Evolutionary conservation across 2,888 invertebrate species (phyloP).

Genomic region (Clusia tigrina): DNA sequence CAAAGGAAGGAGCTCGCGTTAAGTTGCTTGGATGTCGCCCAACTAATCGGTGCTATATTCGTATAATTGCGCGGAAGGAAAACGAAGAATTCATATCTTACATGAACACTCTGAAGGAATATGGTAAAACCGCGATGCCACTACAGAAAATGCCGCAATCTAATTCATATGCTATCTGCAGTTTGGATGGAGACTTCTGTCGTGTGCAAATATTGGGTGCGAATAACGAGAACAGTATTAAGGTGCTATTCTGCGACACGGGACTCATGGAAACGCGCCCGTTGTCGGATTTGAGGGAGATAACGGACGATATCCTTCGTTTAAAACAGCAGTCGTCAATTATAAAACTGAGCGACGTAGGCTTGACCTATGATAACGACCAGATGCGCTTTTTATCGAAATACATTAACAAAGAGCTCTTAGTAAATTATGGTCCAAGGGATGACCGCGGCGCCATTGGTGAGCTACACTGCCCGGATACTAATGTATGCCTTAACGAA

Average conservation of each 20-base stretch:
- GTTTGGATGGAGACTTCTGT: conserved; percentile 30
- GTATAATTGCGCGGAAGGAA: conserved; percentile 25
- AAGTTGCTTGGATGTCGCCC: conserved; percentile 30
- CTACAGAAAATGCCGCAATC: conserved; percentile 25
- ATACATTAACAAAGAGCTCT: conserved; percentile 34
- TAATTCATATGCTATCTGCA: conserved; percentile 34
- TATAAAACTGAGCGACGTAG: conserved; percentile 29
- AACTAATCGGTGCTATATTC: conserved; percentile 35
- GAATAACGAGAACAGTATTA: conserved; percentile 27
- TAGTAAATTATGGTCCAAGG: conserved; percentile 24
- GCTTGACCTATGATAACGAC: no score
- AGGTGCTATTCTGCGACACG: conserved; percentile 35
- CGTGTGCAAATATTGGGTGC: conserved; percentile 34
- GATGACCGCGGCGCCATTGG: no score
- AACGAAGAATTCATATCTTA: conserved; percentile 25
- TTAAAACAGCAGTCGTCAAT: conserved; percentile 32
- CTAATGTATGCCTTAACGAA: no score
- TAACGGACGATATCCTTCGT: conserved; percentile 28
- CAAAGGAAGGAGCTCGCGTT: conserved; percentile 28
- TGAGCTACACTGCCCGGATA: no score
- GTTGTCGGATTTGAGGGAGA: conserved; percentile 33
- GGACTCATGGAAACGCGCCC: conserved; percentile 31
- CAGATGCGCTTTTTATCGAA: conserved; percentile 31
- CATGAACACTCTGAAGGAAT: conserved; percentile 29
- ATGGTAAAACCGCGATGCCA: conserved; percentile 27